phyloP scores from a whole-genome alignment of 2,113 vertebrate species.

The Phylloscopus whistleri region DNA sequence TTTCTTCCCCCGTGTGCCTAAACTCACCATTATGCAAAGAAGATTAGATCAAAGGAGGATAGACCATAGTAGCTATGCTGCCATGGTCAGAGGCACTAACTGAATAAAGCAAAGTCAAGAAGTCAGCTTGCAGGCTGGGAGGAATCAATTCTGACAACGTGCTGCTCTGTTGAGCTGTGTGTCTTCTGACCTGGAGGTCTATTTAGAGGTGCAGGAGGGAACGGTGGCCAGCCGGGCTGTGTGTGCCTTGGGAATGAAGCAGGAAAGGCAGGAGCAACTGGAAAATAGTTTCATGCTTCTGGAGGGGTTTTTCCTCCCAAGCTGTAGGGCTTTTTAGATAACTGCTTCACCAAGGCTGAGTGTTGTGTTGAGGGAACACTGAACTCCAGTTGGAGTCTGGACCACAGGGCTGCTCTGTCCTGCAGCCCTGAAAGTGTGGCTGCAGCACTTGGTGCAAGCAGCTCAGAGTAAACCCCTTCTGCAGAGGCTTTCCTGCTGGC shows the following conservation, averaged over 20 bases:
- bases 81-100: background rate
- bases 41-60: background rate
- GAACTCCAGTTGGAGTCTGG: background rate
- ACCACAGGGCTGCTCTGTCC: background rate
- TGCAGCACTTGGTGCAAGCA: background rate
- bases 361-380: background rate
- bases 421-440: background rate
- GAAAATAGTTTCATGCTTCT: background rate
- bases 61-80: background rate
- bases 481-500: background rate
- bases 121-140: background rate
- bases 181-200: background rate
- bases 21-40: background rate
- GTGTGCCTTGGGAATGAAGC: background rate
- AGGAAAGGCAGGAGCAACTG: background rate
- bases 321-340: background rate
- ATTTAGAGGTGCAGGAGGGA: background rate
- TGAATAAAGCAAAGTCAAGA: background rate
- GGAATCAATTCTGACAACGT: background rate
- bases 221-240: background rate
- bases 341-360: background rate
- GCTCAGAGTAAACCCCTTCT: background rate
- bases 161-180: background rate
- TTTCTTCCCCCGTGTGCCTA: background rate
- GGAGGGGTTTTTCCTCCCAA: background rate